Evolutionary conservation across 2,113 vertebrate genomes (phyloP).

Genomic region (Isichthys henryi): DNA sequence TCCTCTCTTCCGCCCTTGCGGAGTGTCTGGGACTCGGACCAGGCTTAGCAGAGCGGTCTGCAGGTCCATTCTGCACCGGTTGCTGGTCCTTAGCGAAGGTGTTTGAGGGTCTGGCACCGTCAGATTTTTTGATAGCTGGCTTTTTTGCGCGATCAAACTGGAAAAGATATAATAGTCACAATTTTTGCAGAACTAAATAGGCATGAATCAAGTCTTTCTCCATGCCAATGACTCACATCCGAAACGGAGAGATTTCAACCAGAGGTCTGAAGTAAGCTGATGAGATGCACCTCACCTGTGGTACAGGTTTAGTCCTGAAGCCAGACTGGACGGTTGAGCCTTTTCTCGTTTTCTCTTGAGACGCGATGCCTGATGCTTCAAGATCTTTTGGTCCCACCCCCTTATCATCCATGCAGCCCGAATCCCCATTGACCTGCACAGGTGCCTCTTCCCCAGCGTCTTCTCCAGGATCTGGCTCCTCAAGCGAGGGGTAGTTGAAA

Average conservation of each 20-base stretch:
- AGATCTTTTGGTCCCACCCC: constrained; percentile 42
- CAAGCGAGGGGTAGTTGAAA: constrained; percentile 89
- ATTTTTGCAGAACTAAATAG: not conserved
- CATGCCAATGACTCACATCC: not conserved
- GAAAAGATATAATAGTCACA: constrained; percentile 12
- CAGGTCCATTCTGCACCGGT: constrained; percentile 53
- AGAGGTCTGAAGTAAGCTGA: not conserved
- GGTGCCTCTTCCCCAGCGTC: constrained; percentile 46
- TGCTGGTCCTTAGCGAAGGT: constrained; percentile 46
- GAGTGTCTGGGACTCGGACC: constrained; percentile 21
- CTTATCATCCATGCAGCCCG: not conserved
- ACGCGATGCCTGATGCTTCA: constrained; percentile 26
- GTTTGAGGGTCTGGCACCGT: constrained; percentile 54
- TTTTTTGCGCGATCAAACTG: constrained; percentile 91
- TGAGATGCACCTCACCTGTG: constrained; percentile 64
- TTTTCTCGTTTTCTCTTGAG: constrained; percentile 42
- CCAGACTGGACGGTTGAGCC: constrained; percentile 44
- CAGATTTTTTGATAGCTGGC: constrained; percentile 58
- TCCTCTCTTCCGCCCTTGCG: constrained; percentile 71
- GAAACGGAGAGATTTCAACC: not conserved
- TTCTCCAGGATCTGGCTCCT: constrained; percentile 60
- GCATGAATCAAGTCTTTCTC: not conserved
- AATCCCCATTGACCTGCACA: constrained; percentile 51
- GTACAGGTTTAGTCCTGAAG: constrained; percentile 58
- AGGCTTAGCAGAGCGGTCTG: constrained; percentile 77